Evolutionary conservation across 2,888 invertebrate genomes (phyloP), one percentile per base, ranked within the genome.

Genomic region (Lasioglossum zephyrum): DNA sequence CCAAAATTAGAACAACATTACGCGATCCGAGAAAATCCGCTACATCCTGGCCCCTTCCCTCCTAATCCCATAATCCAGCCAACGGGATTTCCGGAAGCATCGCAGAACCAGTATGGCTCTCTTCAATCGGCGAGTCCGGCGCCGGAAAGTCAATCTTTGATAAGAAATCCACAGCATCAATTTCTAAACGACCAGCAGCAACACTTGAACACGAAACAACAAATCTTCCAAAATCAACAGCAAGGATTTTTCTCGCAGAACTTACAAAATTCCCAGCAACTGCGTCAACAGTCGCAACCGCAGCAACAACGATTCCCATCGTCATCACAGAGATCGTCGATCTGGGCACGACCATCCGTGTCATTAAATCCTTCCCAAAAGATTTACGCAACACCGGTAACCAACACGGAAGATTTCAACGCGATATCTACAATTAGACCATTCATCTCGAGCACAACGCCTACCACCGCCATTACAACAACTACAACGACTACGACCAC

Each of bases 1-100:
- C 97, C 98, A 9, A 97, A 97, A 95, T 97, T 96, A 89, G 98
- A 98, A 95, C 97, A 98, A 90, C 98, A 98, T 91, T 94, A 94
- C 49, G 92, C 95, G 0, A 94, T 95, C 57, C 88, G 95, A 75
- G 95, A 95, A 81, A 95, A 95, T 88, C 95, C 95, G 9, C 92
- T 92, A 57, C 94, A 95, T 77, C 95, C 95, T 0, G 95, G 95
- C 26, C 95, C 94, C 0, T 95, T 94, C 82, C 95, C 95, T 13
- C 94, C 94, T 2, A 94, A 92, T 88, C 89, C 93, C 5, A 88
- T 92, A 75, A 82, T 89, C 18, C 87, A 92, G 18, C 63, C 90
- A 16, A 49, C 90, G 9, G 86, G 91, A 69, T 90, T 89, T 75
- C 47, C 92, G 1, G 91, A 92, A 60, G 47, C 79, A 0, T 76